Evolutionary conservation across 2,113 vertebrate genomes (phyloP).

Genomic region (Asarcornis scutulata): DNA sequence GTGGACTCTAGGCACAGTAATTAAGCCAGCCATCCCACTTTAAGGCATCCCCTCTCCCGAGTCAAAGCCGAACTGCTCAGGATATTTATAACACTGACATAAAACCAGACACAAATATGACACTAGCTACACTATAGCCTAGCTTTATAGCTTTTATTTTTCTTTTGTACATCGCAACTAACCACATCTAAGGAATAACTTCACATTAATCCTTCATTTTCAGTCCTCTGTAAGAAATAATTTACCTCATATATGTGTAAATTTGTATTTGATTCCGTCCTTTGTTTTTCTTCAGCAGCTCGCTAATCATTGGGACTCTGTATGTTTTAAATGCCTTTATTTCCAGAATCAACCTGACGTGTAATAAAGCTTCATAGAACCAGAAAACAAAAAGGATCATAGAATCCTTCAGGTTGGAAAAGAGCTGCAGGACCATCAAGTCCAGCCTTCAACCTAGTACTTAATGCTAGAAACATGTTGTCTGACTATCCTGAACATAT

Average conservation of each 20-base stretch:
- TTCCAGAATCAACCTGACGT: not conserved
- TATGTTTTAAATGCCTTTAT: not conserved
- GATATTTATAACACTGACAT: not conserved
- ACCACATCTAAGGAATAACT: slow-evolving; percentile 55
- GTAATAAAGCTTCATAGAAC: not conserved
- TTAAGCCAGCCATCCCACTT: fast-evolving
- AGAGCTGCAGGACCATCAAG: no score
- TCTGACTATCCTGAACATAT: not conserved
- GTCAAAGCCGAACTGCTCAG: not conserved
- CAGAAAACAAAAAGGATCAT: no score
- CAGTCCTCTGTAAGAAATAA: not conserved
- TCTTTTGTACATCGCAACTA: slow-evolving; percentile 24
- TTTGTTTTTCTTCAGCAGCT: not conserved
- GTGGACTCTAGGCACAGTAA: not conserved
- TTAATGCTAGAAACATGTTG: not conserved
- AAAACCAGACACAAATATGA: not conserved
- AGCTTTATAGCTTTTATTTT: slow-evolving; percentile 27
- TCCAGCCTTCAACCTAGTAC: no score
- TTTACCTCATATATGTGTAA: not conserved
- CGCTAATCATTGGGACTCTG: not conserved
- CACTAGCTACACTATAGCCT: not conserved
- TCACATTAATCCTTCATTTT: slow-evolving; percentile 32
- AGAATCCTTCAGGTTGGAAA: no score
- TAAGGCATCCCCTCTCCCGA: not conserved
- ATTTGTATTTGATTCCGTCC: not conserved